These are phyloP conservation scores for Pachycephus smyrnensis DNA, from an alignment of 2,888 invertebrate genomes.

Conservation along the genomic window DNA sequence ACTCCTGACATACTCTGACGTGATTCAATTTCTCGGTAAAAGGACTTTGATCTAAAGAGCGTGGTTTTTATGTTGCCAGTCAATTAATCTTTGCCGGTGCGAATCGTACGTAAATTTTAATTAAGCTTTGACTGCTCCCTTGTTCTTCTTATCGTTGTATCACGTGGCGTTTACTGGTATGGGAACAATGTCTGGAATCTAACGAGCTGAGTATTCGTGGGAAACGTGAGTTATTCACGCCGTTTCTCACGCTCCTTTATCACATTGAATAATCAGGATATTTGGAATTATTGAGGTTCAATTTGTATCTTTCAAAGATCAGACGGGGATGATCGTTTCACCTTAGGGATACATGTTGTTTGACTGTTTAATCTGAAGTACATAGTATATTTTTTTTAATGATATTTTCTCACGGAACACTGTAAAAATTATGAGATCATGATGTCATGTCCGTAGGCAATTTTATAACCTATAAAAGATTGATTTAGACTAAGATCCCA, in stretches of 20 bases:
- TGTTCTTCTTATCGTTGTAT: background rate
- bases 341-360: background rate
- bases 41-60: background rate
- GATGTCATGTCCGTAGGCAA: background rate
- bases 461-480: constrained; percentile 27
- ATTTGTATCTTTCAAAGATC: background rate
- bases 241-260: background rate
- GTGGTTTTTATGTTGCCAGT: constrained; percentile 7
- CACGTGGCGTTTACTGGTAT: background rate
- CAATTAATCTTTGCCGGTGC: constrained; percentile 8
- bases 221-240: background rate
- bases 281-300: background rate
- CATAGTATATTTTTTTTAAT: background rate
- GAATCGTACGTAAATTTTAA: background rate
- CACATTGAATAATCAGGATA: background rate
- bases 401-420: background rate
- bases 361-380: background rate
- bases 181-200: background rate
- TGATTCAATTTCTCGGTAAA: background rate
- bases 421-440: background rate
- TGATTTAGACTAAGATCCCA: constrained; percentile 15
- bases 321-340: background rate
- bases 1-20: background rate
- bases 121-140: background rate
- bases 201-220: background rate